Evolutionary conservation across 2,888 invertebrate species (phyloP).

Genomic region (Lucinisca nassula): DNA sequence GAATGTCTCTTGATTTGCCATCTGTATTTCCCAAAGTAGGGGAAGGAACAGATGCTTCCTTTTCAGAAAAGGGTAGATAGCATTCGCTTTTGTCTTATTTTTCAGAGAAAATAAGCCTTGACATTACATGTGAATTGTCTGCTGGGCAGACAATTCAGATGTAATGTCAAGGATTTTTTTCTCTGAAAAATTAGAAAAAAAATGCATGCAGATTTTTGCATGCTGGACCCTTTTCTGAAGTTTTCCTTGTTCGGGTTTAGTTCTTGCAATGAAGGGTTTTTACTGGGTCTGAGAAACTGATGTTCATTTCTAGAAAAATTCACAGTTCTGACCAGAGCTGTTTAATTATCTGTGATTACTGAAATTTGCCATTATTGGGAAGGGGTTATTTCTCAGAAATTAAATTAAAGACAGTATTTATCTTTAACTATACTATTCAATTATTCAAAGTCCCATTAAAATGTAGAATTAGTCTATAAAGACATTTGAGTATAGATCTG

Average conservation of each 20-base stretch:
- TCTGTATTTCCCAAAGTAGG: too few species aligned
- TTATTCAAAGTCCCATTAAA: not conserved
- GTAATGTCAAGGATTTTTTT: not conserved
- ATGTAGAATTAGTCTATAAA: not conserved
- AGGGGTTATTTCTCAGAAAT: not conserved
- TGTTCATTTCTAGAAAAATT: not conserved
- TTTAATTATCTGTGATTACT: constrained; percentile 11
- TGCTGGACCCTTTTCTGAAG: too few species aligned
- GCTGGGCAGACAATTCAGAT: not conserved
- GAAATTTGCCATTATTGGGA: constrained; percentile 14
- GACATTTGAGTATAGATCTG: not conserved
- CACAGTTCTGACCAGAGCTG: not conserved
- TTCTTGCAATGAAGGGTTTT: too few species aligned
- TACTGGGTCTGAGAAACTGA: not conserved
- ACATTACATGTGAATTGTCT: not conserved
- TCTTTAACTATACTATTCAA: not conserved
- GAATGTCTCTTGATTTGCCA: too few species aligned
- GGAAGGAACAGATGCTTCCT: not conserved
- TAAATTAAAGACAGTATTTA: not conserved
- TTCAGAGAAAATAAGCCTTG: not conserved
- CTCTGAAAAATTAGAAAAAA: not conserved
- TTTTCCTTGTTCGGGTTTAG: not conserved
- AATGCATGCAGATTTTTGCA: too few species aligned
- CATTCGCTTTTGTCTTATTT: too few species aligned
- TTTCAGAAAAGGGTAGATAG: too few species aligned